phyloP scores from a whole-genome alignment of 1,140 invertebrate species.

The Oryctes rhinoceros region DNA sequence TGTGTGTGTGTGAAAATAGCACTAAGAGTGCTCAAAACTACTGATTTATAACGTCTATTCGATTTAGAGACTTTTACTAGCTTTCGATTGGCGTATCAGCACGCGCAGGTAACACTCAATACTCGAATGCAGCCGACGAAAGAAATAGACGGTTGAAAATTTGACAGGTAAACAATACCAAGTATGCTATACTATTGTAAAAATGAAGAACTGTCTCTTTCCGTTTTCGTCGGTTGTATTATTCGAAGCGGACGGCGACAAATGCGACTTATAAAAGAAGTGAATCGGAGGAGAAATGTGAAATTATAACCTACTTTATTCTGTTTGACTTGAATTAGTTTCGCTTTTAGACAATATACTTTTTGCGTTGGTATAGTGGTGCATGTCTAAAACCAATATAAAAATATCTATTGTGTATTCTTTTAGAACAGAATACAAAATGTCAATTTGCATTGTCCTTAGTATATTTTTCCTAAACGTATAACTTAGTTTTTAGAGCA shows the following conservation, averaged over 20 bases:
- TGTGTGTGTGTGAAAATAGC: no score
- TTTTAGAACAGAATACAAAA: no score
- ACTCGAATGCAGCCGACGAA: neutral
- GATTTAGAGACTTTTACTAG: neutral
- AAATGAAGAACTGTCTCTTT: neutral
- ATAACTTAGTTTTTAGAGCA: no score
- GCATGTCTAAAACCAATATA: no score
- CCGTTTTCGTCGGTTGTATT: neutral
- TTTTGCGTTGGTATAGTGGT: neutral
- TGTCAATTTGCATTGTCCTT: no score
- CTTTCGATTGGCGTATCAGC: neutral
- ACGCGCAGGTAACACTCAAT: neutral
- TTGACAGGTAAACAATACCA: conserved; percentile 5
- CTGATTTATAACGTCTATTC: neutral
- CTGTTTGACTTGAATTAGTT: conserved; percentile 1
- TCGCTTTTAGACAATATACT: neutral
- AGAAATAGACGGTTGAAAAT: conserved; percentile 11
- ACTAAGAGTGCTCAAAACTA: neutral
- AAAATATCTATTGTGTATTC: no score
- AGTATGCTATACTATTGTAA: neutral
- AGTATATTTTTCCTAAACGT: no score
- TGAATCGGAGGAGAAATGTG: conserved; percentile 3
- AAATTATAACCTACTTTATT: conserved; percentile 25
- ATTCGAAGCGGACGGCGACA: neutral
- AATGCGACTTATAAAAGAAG: neutral